These are phyloP conservation scores for Caenorhabditis japonica DNA, from an alignment of 2,888 invertebrate genomes.

Conservation along the genomic window DNA sequence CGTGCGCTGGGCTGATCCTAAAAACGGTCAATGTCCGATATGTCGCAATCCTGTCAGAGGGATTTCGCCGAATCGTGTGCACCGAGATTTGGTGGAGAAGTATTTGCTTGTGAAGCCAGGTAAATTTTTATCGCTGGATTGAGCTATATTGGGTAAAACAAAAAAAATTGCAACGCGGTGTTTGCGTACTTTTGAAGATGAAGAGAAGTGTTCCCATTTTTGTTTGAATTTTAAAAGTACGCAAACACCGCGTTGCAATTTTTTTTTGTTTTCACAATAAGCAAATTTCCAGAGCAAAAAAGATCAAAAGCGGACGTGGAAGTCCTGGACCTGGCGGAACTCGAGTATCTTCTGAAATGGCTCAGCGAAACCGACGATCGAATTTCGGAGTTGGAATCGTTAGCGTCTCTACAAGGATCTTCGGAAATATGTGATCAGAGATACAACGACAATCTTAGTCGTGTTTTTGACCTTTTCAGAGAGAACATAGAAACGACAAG, in stretches of 20 bases:
- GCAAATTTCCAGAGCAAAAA: conserved; percentile 1
- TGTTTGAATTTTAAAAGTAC: too few species aligned
- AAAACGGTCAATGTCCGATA: conserved; percentile 20
- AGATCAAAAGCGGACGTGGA: conserved; percentile 6
- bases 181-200: too few species aligned
- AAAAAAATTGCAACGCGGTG: too few species aligned
- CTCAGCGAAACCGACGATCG: neutral
- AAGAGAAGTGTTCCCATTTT: too few species aligned
- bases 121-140: too few species aligned
- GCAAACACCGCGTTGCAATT: too few species aligned
- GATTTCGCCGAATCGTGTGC: conserved; percentile 9
- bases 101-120: conserved; percentile 13
- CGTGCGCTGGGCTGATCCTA: neutral
- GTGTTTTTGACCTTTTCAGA: conserved; percentile 9
- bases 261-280: too few species aligned
- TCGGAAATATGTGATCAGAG: conserved; percentile 6
- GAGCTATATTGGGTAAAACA: too few species aligned
- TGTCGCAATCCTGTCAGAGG: conserved; percentile 14
- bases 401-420: conserved; percentile 9
- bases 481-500: neutral
- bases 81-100: conserved; percentile 11
- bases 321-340: conserved; percentile 2
- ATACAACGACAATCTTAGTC: neutral
- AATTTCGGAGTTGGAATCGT: conserved; percentile 14
- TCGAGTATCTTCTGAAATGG: conserved; percentile 18